Conservation (phyloP, 2,113 vertebrate species). For the Sander lucioperca region DNA sequence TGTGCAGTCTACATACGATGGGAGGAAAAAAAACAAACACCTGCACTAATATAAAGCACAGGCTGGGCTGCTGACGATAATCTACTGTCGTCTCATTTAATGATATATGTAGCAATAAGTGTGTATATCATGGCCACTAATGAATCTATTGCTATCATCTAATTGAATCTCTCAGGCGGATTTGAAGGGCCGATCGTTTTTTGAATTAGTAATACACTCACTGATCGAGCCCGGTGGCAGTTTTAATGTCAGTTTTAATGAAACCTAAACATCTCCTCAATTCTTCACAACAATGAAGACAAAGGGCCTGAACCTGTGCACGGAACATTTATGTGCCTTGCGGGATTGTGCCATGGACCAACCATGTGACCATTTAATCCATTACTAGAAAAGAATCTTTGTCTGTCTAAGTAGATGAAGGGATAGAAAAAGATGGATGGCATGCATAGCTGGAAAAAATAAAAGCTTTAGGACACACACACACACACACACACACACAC, state of each 20-base stretch:
- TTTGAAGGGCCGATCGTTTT: conserved; percentile 63
- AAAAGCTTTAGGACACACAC: conserved; percentile 27
- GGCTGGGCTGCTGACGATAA: background rate
- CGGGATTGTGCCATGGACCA: conserved; percentile 37
- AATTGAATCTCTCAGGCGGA: conserved; percentile 62
- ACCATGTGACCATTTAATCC: conserved; percentile 59
- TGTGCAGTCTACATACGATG: background rate
- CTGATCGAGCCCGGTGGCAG: conserved; percentile 31
- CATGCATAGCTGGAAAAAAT: conserved; percentile 31
- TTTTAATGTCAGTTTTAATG: conserved; percentile 56
- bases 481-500: conserved; percentile 11
- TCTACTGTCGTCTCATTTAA: conserved; percentile 41
- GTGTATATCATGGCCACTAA: conserved; percentile 45
- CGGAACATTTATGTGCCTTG: conserved; percentile 37
- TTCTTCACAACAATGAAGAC: conserved; percentile 46
- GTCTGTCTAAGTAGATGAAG: conserved; percentile 55
- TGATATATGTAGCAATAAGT: conserved; percentile 43
- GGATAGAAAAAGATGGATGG: conserved; percentile 39
- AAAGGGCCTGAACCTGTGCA: conserved; percentile 32
- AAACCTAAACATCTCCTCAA: conserved; percentile 48
- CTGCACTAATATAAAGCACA: background rate
- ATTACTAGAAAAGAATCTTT: conserved; percentile 16
- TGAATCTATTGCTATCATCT: conserved; percentile 69
- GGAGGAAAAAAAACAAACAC: background rate
- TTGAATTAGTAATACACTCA: conserved; percentile 54